phyloP scores from a whole-genome alignment of 1,140 invertebrate genomes.

The Tetramorium simillimum region DNA sequence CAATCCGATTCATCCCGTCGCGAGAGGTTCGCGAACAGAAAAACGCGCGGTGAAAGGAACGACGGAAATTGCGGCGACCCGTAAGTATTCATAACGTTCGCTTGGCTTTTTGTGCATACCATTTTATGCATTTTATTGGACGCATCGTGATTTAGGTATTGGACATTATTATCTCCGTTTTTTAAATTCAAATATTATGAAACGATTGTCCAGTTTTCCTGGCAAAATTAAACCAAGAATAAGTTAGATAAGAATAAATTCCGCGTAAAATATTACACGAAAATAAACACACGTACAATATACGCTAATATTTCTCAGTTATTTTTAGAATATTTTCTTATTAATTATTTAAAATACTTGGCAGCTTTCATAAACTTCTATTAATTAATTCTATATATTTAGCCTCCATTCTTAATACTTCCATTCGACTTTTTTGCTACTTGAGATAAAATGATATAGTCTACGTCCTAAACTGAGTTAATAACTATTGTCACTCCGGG shows the following conservation, averaged over 20 bases:
- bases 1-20: slow-evolving; percentile 59
- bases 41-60: slow-evolving; percentile 40
- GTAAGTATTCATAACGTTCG: slow-evolving; percentile 57
- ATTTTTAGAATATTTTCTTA: not conserved
- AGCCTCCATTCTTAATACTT: not conserved
- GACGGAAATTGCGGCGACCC: slow-evolving; percentile 50
- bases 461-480: not conserved
- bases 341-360: not conserved
- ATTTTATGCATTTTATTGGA: slow-evolving; percentile 39
- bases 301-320: not conserved
- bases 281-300: not conserved
- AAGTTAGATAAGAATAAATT: not conserved
- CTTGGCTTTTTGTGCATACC: slow-evolving; percentile 17
- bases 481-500: not conserved
- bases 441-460: not conserved
- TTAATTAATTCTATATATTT: not conserved
- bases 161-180: slow-evolving; percentile 3
- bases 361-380: not conserved
- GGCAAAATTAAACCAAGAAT: not conserved
- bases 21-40: slow-evolving; percentile 7
- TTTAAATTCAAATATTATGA: slow-evolving; percentile 23
- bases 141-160: slow-evolving; percentile 43
- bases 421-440: not conserved
- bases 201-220: not conserved
- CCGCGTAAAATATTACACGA: not conserved